Conservation (phyloP, 2,113 vertebrate genomes). For the Sander vitreus region DNA sequence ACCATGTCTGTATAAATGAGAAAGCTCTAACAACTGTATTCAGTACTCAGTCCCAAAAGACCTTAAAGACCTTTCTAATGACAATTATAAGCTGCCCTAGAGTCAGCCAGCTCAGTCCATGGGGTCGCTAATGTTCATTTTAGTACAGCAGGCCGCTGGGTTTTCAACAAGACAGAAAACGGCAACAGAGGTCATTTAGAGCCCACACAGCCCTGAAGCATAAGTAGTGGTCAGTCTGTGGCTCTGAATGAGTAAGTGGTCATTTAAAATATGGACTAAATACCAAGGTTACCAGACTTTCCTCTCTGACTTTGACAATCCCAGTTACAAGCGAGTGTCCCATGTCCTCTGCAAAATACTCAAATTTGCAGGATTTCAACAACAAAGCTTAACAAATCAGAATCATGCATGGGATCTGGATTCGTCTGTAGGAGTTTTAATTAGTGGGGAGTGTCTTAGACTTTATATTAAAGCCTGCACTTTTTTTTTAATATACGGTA, state of each 20-base stretch:
- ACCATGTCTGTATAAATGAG: slow-evolving; percentile 43
- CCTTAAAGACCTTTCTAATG: slow-evolving; percentile 58
- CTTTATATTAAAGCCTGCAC: neutral
- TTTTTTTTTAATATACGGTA: neutral
- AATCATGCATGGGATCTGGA: neutral
- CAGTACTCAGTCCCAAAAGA: slow-evolving; percentile 39
- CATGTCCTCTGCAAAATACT: neutral
- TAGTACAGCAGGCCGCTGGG: slow-evolving; percentile 53
- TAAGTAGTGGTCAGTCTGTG: slow-evolving; percentile 49
- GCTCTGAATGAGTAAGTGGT: slow-evolving; percentile 58
- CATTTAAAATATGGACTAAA: slow-evolving; percentile 49
- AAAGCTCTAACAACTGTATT: slow-evolving; percentile 43
- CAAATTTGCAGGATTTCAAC: neutral
- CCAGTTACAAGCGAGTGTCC: neutral
- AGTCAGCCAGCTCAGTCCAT: slow-evolving; percentile 52
- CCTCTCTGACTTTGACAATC: slow-evolving; percentile 11
- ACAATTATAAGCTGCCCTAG: slow-evolving; percentile 43
- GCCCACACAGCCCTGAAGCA: slow-evolving; percentile 57
- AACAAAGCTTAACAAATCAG: neutral
- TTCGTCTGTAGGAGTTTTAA: neutral
- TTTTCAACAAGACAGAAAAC: slow-evolving; percentile 68
- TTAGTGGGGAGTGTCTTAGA: neutral
- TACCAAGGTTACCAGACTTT: slow-evolving; percentile 41
- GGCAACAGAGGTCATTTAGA: slow-evolving; percentile 74
- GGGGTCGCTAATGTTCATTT: slow-evolving; percentile 55